Evolutionary conservation across 1,140 invertebrate genomes (phyloP).

Genomic region (Manduca sexta): DNA sequence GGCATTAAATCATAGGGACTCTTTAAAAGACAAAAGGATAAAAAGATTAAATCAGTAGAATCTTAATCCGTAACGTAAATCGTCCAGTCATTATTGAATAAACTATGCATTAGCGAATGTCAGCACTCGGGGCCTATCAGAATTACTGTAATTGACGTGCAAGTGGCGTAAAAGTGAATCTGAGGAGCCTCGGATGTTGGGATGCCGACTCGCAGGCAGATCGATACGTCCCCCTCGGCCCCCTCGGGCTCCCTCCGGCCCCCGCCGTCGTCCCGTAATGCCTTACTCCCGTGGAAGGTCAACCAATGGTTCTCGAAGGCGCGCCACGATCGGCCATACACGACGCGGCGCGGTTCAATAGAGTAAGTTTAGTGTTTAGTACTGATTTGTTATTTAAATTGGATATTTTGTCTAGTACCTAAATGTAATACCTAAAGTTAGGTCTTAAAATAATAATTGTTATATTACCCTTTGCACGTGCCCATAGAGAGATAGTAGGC

Average conservation of each 20-base stretch:
- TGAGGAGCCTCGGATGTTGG: constrained; percentile 20
- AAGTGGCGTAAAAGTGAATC: constrained; percentile 42
- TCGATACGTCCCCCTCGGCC: constrained; percentile 20
- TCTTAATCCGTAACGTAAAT: too few species aligned
- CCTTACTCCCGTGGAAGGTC: constrained; percentile 4
- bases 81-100: constrained; percentile 5
- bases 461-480: too few species aligned
- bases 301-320: constrained; percentile 11
- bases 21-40: too few species aligned
- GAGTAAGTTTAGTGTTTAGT: too few species aligned
- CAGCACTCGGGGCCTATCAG: constrained; percentile 21
- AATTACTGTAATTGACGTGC: constrained; percentile 33
- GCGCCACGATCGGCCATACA: not conserved
- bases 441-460: too few species aligned
- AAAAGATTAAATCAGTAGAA: too few species aligned
- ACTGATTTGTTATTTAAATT: too few species aligned
- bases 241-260: not conserved
- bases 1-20: too few species aligned
- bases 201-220: constrained; percentile 18
- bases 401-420: too few species aligned
- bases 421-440: too few species aligned
- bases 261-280: not conserved
- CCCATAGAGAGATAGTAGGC: too few species aligned
- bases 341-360: too few species aligned
- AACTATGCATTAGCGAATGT: constrained; percentile 12